Base-by-base conservation (phyloP, 2,113 vertebrate species). In the Neofelis nebulosa region DNA sequence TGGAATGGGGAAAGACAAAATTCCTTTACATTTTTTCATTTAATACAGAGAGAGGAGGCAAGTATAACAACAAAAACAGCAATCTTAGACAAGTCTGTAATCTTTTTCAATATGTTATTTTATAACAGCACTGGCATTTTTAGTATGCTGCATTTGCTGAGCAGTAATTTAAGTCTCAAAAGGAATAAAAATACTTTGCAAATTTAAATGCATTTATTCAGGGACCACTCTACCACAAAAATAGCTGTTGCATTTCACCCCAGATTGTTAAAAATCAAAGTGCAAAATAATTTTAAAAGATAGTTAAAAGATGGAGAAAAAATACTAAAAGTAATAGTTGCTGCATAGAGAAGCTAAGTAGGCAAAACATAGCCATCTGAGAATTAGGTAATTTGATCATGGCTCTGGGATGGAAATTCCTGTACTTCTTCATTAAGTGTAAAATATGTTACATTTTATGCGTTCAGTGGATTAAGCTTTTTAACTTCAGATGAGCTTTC, bases 81-180 rank as follows among this genome's bases (percentile, higher is more conserved):
- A 89, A 85, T 45, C 78, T 76, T 29, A 73, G 31, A 69, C 4
- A 73, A 89, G 21, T 65, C 18, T 89, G 73, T 85, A 94, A 79
- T 93, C 52, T 95, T 84, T 89, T 48, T 96, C 86, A 85, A 50
- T 63, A 78, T 2, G 12, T 83, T 84, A 80, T 89, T 95, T 96
- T 93, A 74, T 50, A 96, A 74, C 23, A 71, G 38, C 38, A 33
- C 16, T 76, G 90, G 57, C 45, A 94, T 93, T 87, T 96, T 48
- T 36, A 83, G 69, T 89, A 69, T 87, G 82, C 48, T 89, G 71
- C 61, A 96, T 89, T 97, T 96, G 38, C 78, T 95, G 68, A 97
- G 79, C 21, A 95, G 82, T 94, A 96, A 91, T 91, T 92, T 97
- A 96, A 95, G 33, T 95, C 97, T 95, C 89, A 95, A 91, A 98